Percentiles rank a stretch among this genome's conserved stretches.
Evolutionary conservation across 2,797 vertebrate genomes (phyloP).

Genomic region (Crenichthys baileyi): DNA sequence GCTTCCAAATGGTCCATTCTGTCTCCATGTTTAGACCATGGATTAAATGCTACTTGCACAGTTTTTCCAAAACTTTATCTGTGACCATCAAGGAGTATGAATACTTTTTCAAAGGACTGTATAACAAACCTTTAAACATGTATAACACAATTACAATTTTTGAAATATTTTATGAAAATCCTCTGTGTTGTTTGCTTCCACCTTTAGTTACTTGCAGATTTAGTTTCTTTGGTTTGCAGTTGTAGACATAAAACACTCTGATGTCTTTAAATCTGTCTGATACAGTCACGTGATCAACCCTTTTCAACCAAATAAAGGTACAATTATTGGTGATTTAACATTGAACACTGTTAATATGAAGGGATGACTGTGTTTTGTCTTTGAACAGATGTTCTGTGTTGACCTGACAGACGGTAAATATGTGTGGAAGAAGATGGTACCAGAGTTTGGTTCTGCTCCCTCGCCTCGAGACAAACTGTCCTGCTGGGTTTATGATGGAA

Average conservation of each 20-base stretch:
- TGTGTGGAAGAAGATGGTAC: slow-evolving; percentile 86
- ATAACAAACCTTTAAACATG: no score
- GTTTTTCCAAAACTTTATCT: no score
- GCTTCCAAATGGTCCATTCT: no score
- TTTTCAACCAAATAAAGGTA: not conserved
- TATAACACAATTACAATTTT: no score
- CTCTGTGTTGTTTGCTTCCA: no score
- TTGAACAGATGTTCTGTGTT: slow-evolving; percentile 88
- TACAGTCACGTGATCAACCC: not conserved
- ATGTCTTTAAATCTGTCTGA: not conserved
- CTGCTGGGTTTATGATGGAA: slow-evolving; percentile 90
- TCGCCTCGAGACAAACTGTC: slow-evolving; percentile 94
- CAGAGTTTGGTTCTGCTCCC: slow-evolving; percentile 84
- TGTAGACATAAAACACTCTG: not conserved
- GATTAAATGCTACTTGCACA: no score
- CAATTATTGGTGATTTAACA: not conserved
- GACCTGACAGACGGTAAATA: slow-evolving; percentile 87
- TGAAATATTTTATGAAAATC: no score
- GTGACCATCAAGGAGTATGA: no score
- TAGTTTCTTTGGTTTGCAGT: no score
- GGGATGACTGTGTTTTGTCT: slow-evolving; percentile 57
- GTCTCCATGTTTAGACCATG: no score
- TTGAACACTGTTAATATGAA: slow-evolving; percentile 9
- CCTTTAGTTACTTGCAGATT: no score
- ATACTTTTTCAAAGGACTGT: no score